phyloP scores from a whole-genome alignment of 1,140 invertebrate genomes.

The Brachionus paranguensis region DNA sequence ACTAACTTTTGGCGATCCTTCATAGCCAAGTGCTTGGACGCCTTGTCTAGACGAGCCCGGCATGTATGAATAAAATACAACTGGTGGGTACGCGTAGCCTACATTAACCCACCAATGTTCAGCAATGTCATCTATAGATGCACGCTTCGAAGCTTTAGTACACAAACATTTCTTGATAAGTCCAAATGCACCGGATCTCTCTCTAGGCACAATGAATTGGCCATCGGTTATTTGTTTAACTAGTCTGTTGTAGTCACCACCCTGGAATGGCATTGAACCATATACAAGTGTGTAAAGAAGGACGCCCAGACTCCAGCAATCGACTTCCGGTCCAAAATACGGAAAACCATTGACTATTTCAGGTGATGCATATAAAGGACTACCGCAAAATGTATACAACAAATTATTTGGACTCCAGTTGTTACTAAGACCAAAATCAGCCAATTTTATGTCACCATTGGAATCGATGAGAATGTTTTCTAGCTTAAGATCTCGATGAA shows the following conservation, averaged over 20 bases:
- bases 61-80: slow-evolving; percentile 34
- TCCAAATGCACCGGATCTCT: slow-evolving; percentile 83
- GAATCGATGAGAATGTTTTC: slow-evolving; percentile 96
- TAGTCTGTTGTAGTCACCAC: slow-evolving; percentile 90
- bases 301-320: slow-evolving; percentile 93
- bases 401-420: slow-evolving; percentile 74
- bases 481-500: slow-evolving; percentile 91
- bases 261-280: slow-evolving; percentile 98
- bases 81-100: slow-evolving; percentile 59
- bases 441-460: slow-evolving; percentile 92
- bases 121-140: slow-evolving; percentile 87
- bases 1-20: slow-evolving; percentile 38
- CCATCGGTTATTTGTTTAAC: slow-evolving; percentile 93
- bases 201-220: slow-evolving; percentile 92
- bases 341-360: slow-evolving; percentile 97
- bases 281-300: slow-evolving; percentile 94
- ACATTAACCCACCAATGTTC: slow-evolving; percentile 85
- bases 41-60: slow-evolving; percentile 21
- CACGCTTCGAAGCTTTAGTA: slow-evolving; percentile 77
- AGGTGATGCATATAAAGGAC: slow-evolving; percentile 92
- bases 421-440: slow-evolving; percentile 96
- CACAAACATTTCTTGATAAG: slow-evolving; percentile 88
- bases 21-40: slow-evolving; percentile 33
- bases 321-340: slow-evolving; percentile 88
- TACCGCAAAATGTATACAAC: slow-evolving; percentile 91